Conservation (phyloP, 2,797 vertebrate genomes). For the Xerus rutilus region DNA sequence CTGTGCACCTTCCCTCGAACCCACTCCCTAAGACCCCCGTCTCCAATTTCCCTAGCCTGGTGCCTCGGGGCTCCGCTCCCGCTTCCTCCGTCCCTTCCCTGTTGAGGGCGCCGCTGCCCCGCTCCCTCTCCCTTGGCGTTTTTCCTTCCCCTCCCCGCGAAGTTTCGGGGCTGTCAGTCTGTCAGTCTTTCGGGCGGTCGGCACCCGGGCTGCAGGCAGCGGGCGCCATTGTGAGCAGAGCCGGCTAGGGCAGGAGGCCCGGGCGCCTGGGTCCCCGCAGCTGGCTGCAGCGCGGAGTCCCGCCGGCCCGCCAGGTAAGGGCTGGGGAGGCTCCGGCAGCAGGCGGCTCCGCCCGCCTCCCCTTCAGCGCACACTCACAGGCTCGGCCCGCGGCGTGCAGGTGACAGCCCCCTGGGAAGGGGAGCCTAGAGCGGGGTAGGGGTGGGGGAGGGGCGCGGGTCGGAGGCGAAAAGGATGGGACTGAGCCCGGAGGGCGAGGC, state of each 20-base stretch:
- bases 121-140: conserved; percentile 29
- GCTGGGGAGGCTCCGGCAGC: not conserved
- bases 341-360: not conserved
- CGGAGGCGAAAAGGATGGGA: not conserved
- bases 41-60: not conserved
- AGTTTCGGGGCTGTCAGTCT: conserved; percentile 80
- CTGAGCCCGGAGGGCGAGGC: too few relatives aligned
- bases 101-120: not conserved
- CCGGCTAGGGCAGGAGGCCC: conserved; percentile 9
- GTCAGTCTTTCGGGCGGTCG: conserved; percentile 61
- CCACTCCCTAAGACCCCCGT: not conserved
- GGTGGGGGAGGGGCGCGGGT: not conserved
- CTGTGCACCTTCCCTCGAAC: not conserved
- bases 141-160: conserved; percentile 74
- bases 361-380: not conserved
- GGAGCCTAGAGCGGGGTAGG: not conserved
- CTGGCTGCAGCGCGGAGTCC: not conserved
- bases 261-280: conserved; percentile 46
- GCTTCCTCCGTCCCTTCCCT: conserved; percentile 1
- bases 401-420: conserved; percentile 68
- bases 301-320: conserved; percentile 43
- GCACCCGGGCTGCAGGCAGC: conserved; percentile 68
- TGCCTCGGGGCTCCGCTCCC: not conserved
- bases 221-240: conserved; percentile 65
- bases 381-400: conserved; percentile 18